Evolutionary conservation across 2,113 vertebrate genomes (phyloP).

Genomic region (Sciurus niger): DNA sequence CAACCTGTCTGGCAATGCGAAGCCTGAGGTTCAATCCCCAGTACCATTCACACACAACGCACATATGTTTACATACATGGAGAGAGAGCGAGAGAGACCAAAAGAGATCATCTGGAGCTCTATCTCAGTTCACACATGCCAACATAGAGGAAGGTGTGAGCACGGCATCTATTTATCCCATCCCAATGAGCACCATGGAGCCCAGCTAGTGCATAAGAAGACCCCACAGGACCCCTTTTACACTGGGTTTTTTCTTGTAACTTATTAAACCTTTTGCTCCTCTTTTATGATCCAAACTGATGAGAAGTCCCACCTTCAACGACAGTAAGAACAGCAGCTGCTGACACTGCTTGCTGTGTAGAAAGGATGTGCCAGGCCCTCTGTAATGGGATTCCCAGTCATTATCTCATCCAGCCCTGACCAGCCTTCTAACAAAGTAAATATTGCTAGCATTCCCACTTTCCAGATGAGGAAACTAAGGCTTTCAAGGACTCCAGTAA

Average conservation of each 20-base stretch:
- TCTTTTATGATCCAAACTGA: not conserved
- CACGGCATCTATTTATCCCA: not conserved
- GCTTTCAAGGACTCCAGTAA: not conserved
- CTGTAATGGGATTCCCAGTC: not conserved
- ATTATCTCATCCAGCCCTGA: not conserved
- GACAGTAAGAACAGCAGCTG: not conserved
- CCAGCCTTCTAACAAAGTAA: not conserved
- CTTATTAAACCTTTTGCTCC: not conserved
- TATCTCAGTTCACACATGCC: not conserved
- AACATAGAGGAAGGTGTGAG: not conserved
- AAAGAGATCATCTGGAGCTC: not conserved
- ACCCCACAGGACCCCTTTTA: not conserved
- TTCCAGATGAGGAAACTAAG: constrained; percentile 27
- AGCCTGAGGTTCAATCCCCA: no score
- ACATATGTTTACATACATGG: no score
- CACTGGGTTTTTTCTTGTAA: not conserved
- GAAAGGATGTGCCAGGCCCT: not conserved
- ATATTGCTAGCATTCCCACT: not conserved
- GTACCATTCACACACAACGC: no score
- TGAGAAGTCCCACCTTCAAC: not conserved
- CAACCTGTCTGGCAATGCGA: no score
- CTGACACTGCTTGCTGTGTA: not conserved
- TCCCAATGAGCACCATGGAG: not conserved
- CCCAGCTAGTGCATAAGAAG: not conserved
- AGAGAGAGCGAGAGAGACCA: no score